Base-by-base conservation (phyloP, 2,113 vertebrate genomes). In the Cochlearius cochlearius region DNA sequence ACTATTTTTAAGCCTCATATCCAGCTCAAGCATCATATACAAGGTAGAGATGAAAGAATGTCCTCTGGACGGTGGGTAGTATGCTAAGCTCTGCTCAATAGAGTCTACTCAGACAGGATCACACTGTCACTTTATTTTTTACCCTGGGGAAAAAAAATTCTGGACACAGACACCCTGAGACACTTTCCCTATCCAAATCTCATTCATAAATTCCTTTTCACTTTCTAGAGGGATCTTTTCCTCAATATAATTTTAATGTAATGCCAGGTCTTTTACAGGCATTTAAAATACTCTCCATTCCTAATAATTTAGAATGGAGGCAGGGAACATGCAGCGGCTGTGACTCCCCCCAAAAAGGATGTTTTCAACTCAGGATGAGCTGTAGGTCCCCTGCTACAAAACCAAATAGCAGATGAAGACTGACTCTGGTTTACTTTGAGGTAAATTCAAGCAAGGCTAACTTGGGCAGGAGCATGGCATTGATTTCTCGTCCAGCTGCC, bases 1-100 rank as follows among this genome's bases (percentile, higher is more conserved):
- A 95, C 88, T 91, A 79, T 43, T 95, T 92, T 90, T 74, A 94
- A 94, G 88, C 78, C 73, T 90, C 63, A 45, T 58, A 88, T 4
- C 50, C 78, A 81, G 62, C 62, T 94, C 87, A 85, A 96, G 71
- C 76, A 96, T 66, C 60, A 92, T 45, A 90, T 36, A 8, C 29
- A 73, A 34, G 27, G 62, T 27, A 69, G 59, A 60, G 15, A 47
- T 83, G 64, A 85, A 69, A 49, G 83, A 92, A 83, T 63, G 20
- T 73, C 29, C 49, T 74, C 49, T 68, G 58, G 53, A 82, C 94
- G 52, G 12, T 55, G 64, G 62, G 34, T 41, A 89, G 19, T 11
- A 49, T 32, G 29, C 7, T 67, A 60, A 76, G 62, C 60, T 63
- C 30, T 62, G 32, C 69, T 93, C 62, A 36, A 45, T 18, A 74